Conservation (phyloP, 2,797 vertebrate species). For the Microtus californicus region DNA sequence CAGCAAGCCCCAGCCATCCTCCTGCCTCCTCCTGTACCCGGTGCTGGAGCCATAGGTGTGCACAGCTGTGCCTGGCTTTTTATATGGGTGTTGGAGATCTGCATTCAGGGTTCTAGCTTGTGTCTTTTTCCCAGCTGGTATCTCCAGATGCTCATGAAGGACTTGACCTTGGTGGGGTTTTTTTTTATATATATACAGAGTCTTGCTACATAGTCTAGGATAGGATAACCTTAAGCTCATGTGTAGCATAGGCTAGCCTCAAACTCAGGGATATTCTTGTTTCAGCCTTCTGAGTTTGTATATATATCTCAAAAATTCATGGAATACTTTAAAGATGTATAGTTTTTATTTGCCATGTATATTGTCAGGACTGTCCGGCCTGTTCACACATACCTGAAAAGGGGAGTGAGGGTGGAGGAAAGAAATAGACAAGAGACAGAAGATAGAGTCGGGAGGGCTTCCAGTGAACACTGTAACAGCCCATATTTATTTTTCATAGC, state of each 20-base stretch:
- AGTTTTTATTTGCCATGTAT: neutral
- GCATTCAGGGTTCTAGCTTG: neutral
- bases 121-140: neutral
- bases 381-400: too few species aligned
- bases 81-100: neutral
- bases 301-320: neutral
- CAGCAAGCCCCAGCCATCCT: neutral
- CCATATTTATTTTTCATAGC: too few species aligned
- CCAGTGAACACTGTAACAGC: too few species aligned
- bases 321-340: neutral
- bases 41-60: neutral
- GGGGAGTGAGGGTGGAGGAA: too few species aligned
- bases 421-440: too few species aligned
- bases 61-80: neutral
- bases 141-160: neutral
- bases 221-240: neutral
- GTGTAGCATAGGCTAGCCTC: neutral
- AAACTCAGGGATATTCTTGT: neutral
- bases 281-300: neutral
- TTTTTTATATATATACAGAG: neutral
- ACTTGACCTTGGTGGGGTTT: neutral
- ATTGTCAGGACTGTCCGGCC: too few species aligned
- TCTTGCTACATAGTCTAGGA: neutral
- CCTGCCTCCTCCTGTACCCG: neutral
- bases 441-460: too few species aligned